Conservation (phyloP, 2,113 vertebrate genomes). For the Ammodytes marinus region DNA sequence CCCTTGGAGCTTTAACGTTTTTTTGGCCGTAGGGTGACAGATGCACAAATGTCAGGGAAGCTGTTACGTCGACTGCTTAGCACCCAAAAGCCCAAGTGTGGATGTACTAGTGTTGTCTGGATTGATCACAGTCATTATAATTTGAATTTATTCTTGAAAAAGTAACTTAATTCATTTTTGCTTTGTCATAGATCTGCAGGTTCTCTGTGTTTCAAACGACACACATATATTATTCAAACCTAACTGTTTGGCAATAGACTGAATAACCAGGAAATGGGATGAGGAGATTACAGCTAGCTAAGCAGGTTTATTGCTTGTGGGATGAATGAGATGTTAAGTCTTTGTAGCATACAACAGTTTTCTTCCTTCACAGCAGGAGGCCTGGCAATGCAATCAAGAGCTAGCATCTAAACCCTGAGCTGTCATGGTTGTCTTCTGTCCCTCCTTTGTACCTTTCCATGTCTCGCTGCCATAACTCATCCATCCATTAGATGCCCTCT, state of each 20-base stretch:
- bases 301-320: conserved; percentile 56
- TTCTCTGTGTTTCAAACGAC: conserved; percentile 1
- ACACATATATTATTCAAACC: conserved; percentile 20
- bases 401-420: neutral
- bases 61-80: conserved; percentile 55
- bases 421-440: too few species aligned
- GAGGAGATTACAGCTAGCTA: conserved; percentile 65
- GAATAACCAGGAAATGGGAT: conserved; percentile 65
- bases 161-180: neutral
- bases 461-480: too few species aligned
- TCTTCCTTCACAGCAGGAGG: conserved; percentile 19
- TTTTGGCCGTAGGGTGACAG: conserved; percentile 48
- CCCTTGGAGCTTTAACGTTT: conserved; percentile 51
- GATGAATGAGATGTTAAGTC: conserved; percentile 62
- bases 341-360: conserved; percentile 36
- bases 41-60: conserved; percentile 53
- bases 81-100: conserved; percentile 42
- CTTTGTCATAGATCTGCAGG: neutral
- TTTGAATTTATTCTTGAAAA: neutral
- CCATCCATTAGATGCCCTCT: too few species aligned
- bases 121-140: neutral
- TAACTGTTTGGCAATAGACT: conserved; percentile 33
- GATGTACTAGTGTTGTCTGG: neutral
- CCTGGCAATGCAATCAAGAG: neutral
- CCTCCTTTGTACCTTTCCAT: too few species aligned